Evolutionary conservation across 2,797 vertebrate species (phyloP), one percentile per base, ranked within the genome.

Genomic region (Lagodon rhomboides): DNA sequence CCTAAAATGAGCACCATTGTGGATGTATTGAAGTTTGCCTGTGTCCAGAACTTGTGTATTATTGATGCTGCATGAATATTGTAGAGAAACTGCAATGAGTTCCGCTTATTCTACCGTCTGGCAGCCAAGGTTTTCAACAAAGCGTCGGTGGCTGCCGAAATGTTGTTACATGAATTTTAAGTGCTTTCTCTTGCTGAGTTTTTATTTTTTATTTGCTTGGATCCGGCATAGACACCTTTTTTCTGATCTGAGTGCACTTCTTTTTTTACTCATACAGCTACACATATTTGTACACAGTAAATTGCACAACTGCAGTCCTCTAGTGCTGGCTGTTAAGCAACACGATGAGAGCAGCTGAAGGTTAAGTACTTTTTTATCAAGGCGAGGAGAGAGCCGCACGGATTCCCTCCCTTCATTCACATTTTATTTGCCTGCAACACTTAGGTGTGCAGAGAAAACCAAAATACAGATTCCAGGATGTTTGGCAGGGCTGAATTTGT

Each of bases 31-130:
- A 30, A 65, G 18, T 71, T 46, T 23, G 23, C 34, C 18, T 76
- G 10, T 27, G 43, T 64, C 51, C 66, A 53, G 17, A 49, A 6
- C 4, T 3, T 60, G 38, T 70, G 43, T 68, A 62, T 79, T 79
- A 82, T 73, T 82, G 63, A 85, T 65, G 53, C 64, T 20, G 23
- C 22, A 73, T 84, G 51, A 82, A 87, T 79, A 73, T 56, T 74
- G 16, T 38, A 71, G 51, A 69, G 73, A 54, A 55, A 27, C 23
- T 47, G 12, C 25, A 53, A 38, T 13, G 43, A 43, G 30, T 43
- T 72, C 79, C 44, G 75, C 20, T 23, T 61, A 13, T n/a, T 46
- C 9, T 27, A 0, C 58, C 22, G 12, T 34, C 56, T 25, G 22
- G 13, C 41, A 54, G 61, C n/a, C 5, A 11, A 70, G 18, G 23